phyloP scores from a whole-genome alignment of 2,113 vertebrate species.

The Cygnus buccinator region DNA sequence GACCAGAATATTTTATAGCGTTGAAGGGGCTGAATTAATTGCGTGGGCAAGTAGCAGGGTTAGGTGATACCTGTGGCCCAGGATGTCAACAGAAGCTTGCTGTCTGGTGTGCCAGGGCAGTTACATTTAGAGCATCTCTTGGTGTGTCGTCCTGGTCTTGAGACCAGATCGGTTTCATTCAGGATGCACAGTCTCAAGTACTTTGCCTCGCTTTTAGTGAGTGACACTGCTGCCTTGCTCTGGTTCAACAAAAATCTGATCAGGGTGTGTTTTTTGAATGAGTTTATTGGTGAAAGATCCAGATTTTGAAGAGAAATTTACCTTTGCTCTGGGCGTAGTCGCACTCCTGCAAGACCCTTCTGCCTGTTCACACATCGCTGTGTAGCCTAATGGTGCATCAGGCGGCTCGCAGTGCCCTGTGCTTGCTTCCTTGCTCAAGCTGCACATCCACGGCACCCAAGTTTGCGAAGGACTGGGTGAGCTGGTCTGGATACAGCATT shows the following conservation, averaged over 20 bases:
- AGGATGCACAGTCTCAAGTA: rapidly evolving
- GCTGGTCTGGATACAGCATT: neutral
- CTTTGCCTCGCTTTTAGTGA: neutral
- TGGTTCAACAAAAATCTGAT: neutral
- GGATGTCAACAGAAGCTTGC: neutral
- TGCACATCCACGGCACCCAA: neutral
- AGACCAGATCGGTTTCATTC: neutral
- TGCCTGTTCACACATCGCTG: rapidly evolving
- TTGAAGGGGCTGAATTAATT: neutral
- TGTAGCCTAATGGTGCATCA: rapidly evolving
- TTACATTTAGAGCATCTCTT: neutral
- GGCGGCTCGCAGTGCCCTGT: neutral
- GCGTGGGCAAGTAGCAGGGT: neutral
- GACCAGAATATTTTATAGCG: neutral
- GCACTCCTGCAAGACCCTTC: rapidly evolving
- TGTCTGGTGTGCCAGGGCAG: neutral
- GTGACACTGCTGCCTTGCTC: neutral
- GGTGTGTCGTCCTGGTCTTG: neutral
- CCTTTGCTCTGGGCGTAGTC: neutral
- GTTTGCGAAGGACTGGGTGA: neutral
- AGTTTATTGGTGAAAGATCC: neutral
- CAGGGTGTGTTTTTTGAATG: rapidly evolving
- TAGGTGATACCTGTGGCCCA: neutral
- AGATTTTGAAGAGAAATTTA: neutral
- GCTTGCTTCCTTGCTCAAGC: neutral